phyloP scores from a whole-genome alignment of 2,888 invertebrate species.

The Quadriops clusia region DNA sequence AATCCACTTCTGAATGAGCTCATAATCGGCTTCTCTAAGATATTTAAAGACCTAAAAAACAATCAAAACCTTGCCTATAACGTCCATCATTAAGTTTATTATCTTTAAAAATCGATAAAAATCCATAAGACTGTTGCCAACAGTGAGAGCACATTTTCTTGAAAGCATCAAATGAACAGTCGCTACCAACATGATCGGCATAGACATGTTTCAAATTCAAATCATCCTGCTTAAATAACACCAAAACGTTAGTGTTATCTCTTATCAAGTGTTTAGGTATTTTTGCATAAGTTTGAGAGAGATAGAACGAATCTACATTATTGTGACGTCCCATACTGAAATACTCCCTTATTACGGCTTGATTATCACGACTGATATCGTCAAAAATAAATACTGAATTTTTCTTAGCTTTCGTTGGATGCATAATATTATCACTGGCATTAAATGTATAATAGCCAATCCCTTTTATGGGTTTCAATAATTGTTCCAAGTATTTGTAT shows the following conservation, averaged over 20 bases:
- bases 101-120: conserved; percentile 24
- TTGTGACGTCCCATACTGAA: conserved; percentile 25
- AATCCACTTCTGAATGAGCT: too few species aligned
- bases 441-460: conserved; percentile 9
- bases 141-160: conserved; percentile 21
- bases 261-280: conserved; percentile 27
- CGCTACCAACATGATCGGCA: conserved; percentile 12
- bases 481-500: conserved; percentile 13
- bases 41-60: too few species aligned
- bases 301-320: conserved; percentile 24
- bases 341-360: conserved; percentile 20
- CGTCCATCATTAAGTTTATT: conserved; percentile 17
- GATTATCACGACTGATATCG: conserved; percentile 25
- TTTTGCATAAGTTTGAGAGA: conserved; percentile 24
- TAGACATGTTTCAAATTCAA: conserved; percentile 23
- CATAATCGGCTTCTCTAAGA: too few species aligned
- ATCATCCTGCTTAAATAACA: conserved; percentile 25
- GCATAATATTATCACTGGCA: conserved; percentile 10
- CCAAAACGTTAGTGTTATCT: conserved; percentile 25
- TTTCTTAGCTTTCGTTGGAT: conserved; percentile 16
- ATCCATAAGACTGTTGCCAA: conserved; percentile 24
- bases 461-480: conserved; percentile 6
- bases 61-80: too few species aligned
- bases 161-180: conserved; percentile 22
- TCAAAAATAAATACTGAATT: conserved; percentile 28